Evolutionary conservation across 2,888 invertebrate species (phyloP).

Genomic region (Alloscopus bannaensis): DNA sequence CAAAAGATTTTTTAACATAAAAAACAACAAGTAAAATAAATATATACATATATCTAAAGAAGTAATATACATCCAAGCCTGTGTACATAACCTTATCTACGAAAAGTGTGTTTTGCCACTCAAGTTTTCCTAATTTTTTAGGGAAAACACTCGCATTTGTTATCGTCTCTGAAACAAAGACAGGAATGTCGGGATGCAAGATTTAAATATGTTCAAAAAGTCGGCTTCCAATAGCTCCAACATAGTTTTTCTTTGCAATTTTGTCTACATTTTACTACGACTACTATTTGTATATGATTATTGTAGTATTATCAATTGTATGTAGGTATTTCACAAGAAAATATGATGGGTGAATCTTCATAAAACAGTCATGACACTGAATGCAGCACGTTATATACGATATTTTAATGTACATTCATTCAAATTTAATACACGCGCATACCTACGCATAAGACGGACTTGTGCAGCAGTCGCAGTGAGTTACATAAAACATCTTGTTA

Average conservation of each 20-base stretch:
- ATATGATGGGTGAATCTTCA: constrained; percentile 2
- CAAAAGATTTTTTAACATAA: no score
- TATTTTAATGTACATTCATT: not conserved
- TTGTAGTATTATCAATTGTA: no score
- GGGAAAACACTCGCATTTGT: not conserved
- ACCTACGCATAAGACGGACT: not conserved
- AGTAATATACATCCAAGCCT: no score
- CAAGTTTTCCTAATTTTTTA: not conserved
- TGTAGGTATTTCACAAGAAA: no score
- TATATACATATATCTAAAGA: no score
- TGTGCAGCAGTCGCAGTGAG: not conserved
- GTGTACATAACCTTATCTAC: constrained; percentile 13
- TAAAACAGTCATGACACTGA: not conserved
- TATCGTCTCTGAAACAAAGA: constrained; percentile 19
- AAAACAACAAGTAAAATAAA: no score
- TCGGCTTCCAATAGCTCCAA: no score
- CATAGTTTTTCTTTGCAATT: no score
- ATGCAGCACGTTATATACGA: not conserved
- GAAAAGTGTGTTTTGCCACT: constrained; percentile 5
- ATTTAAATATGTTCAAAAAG: no score
- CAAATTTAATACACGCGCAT: not conserved
- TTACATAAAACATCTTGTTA: constrained; percentile 41
- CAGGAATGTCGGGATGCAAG: constrained; percentile 12
- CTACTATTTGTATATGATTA: no score
- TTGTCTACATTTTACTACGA: not conserved